These are phyloP conservation scores for Erythrocebus patas DNA, from an alignment of 2,113 vertebrate species.

Conservation along the genomic window DNA sequence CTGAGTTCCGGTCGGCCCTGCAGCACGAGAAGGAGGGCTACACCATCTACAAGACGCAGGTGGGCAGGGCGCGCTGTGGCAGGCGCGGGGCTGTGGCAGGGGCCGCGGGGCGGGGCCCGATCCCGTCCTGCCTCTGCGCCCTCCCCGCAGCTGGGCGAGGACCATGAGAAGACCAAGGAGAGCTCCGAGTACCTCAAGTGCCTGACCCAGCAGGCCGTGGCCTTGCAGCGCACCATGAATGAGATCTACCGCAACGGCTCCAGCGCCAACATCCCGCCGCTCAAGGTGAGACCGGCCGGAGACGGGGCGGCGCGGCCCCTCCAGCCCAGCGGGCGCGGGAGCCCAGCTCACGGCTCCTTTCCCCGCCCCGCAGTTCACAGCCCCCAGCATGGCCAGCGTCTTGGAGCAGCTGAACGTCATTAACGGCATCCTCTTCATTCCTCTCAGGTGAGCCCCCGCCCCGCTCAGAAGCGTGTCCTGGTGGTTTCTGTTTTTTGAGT, in stretches of 20 bases:
- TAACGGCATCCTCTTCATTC: conserved; percentile 99
- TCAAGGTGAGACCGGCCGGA: conserved; percentile 86
- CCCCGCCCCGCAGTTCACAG: conserved; percentile 89
- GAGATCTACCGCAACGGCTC: conserved; percentile 99
- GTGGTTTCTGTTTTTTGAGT: no score
- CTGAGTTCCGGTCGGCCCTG: conserved; percentile 96
- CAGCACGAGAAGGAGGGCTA: conserved; percentile 99
- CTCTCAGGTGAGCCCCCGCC: conserved; percentile 89
- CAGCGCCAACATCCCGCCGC: conserved; percentile 95
- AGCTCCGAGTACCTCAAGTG: conserved; percentile 99
- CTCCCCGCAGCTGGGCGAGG: conserved; percentile 91
- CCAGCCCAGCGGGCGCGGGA: accelerated
- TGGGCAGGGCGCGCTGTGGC: accelerated
- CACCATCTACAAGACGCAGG: conserved; percentile 99
- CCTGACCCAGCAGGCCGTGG: conserved; percentile 98
- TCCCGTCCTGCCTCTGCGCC: neutral
- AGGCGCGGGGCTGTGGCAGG: accelerated
- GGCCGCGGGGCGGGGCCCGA: neutral
- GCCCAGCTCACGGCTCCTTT: accelerated
- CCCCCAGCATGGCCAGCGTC: conserved; percentile 97
- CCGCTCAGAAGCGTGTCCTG: accelerated
- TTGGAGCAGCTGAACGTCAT: conserved; percentile 98
- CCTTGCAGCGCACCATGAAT: conserved; percentile 98
- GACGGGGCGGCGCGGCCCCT: accelerated
- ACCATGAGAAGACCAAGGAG: conserved; percentile 98